phyloP scores from a whole-genome alignment of 2,113 vertebrate genomes.

The Phalacrocorax pelagicus region DNA sequence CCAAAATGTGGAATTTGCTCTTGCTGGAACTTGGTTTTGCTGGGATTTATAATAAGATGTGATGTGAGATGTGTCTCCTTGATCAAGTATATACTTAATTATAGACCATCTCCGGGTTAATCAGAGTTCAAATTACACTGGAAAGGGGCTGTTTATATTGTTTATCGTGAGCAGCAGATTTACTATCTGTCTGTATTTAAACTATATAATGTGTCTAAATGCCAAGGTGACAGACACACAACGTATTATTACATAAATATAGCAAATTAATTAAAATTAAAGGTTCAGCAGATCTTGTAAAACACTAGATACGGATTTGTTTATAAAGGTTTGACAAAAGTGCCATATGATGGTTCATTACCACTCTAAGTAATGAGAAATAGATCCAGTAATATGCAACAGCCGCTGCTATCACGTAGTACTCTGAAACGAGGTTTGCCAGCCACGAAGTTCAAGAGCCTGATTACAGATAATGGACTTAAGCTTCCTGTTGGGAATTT shows the following conservation, averaged over 20 bases:
- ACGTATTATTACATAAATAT: neutral
- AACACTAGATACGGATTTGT: conserved; percentile 17
- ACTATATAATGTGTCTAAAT: neutral
- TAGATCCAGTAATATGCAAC: conserved; percentile 4
- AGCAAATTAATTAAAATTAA: conserved; percentile 14
- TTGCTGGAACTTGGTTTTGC: neutral
- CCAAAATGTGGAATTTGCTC: neutral
- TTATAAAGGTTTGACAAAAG: neutral
- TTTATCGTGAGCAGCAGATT: conserved; percentile 22
- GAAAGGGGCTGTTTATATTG: neutral
- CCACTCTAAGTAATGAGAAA: conserved; percentile 55
- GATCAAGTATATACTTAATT: neutral
- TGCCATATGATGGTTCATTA: conserved; percentile 18
- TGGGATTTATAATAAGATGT: neutral
- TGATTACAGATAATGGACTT: conserved; percentile 55
- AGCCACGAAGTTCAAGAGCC: conserved; percentile 25
- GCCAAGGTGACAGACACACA: neutral
- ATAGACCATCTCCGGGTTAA: neutral
- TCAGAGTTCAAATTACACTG: conserved; percentile 23
- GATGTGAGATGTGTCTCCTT: neutral
- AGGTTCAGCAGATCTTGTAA: neutral
- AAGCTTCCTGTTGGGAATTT: conserved; percentile 51
- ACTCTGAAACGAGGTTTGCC: neutral
- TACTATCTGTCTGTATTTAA: conserved; percentile 15
- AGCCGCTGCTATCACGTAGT: neutral